phyloP scores from a whole-genome alignment of 2,113 vertebrate species.

The Helogale parvula region DNA sequence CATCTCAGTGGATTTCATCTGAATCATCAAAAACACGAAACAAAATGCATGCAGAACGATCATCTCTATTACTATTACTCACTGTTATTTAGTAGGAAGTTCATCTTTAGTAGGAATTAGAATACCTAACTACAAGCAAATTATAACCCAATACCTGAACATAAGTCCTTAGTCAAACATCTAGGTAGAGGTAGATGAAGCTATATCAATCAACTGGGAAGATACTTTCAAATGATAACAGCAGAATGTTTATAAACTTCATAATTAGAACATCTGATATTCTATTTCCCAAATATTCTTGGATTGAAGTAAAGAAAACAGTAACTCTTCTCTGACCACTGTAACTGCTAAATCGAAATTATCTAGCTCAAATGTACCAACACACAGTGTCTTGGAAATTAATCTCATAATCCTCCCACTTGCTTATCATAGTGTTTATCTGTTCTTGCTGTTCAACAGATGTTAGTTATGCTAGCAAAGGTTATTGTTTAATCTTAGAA shows the following conservation, averaged over 20 bases:
- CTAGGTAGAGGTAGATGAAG: not conserved
- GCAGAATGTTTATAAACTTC: not conserved
- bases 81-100: not conserved
- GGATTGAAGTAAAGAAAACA: not conserved
- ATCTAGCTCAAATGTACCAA: not conserved
- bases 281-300: not conserved
- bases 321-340: not conserved
- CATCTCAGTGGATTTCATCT: not conserved
- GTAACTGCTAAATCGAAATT: not conserved
- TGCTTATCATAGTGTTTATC: not conserved
- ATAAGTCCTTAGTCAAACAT: not conserved
- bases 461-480: not conserved
- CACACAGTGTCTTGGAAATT: not conserved
- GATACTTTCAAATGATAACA: not conserved
- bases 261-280: not conserved
- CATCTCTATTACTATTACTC: not conserved
- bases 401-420: not conserved
- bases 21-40: not conserved
- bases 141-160: not conserved
- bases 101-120: not conserved
- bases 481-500: slow-evolving; percentile 18
- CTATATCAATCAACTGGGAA: not conserved
- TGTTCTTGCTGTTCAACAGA: not conserved
- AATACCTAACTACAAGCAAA: not conserved
- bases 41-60: not conserved